Conservation (phyloP, 53 echinoderm and acorn worm species). For the Antedon mediterranea region DNA sequence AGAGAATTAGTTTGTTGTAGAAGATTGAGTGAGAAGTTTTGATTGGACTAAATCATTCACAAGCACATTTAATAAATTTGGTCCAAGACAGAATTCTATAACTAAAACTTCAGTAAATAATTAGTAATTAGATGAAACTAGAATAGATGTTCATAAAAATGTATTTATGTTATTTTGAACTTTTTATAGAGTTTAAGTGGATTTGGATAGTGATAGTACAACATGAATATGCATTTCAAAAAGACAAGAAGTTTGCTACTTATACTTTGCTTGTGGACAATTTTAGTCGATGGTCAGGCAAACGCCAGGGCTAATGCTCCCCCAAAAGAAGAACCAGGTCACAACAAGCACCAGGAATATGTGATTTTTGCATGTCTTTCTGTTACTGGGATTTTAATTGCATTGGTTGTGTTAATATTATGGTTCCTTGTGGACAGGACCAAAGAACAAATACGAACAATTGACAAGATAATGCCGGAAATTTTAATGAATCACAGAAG, state of each 20-base stretch:
- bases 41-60: too few species aligned
- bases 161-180: background rate
- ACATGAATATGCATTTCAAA: background rate
- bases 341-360: constrained; percentile 57
- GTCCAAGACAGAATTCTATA: too few species aligned
- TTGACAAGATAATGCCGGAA: constrained; percentile 44
- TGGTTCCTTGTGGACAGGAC: constrained; percentile 63
- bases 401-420: constrained; percentile 33
- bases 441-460: constrained; percentile 27
- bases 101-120: too few species aligned
- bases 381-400: constrained; percentile 24
- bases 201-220: background rate
- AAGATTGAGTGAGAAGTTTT: too few species aligned
- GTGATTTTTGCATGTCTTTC: constrained; percentile 51
- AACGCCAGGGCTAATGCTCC: constrained; percentile 19
- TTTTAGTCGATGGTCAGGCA: background rate
- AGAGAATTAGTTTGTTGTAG: too few species aligned
- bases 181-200: background rate
- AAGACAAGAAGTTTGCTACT: background rate
- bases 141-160: background rate
- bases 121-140: too few species aligned
- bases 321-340: constrained; percentile 29
- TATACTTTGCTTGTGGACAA: background rate
- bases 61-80: too few species aligned
- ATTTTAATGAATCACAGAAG: constrained; percentile 15